These are phyloP conservation scores for Danio tinwini DNA, from an alignment of 2,797 vertebrate genomes.

Conservation along the genomic window DNA sequence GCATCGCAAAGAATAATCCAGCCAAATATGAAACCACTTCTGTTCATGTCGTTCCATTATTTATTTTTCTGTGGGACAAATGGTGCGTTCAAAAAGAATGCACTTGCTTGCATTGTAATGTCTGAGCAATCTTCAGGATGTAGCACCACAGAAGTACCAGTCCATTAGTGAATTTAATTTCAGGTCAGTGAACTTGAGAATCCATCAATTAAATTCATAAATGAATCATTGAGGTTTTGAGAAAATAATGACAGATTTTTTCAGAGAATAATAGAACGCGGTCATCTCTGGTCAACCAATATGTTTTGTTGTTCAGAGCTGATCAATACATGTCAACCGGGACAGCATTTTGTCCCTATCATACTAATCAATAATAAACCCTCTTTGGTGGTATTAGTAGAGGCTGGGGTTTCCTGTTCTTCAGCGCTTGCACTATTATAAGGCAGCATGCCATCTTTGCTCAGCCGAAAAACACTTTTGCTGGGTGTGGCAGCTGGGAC, in stretches of 20 bases:
- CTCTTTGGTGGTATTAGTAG: slow-evolving; percentile 41
- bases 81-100: neutral
- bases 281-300: neutral
- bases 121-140: neutral
- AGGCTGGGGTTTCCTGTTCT: slow-evolving; percentile 28
- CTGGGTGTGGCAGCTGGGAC: slow-evolving; percentile 81
- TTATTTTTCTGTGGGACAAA: slow-evolving; percentile 36
- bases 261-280: neutral
- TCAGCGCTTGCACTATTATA: slow-evolving; percentile 21
- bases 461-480: slow-evolving; percentile 77
- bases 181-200: neutral
- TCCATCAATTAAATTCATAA: neutral
- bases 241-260: neutral
- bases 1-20: slow-evolving; percentile 7
- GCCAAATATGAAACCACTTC: neutral
- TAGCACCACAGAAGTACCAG: neutral
- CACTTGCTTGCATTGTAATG: neutral
- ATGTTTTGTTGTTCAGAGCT: neutral
- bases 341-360: slow-evolving; percentile 23
- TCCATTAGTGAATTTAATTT: neutral
- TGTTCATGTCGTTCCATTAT: slow-evolving; percentile 25
- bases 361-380: slow-evolving; percentile 41
- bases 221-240: neutral
- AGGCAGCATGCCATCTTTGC: slow-evolving; percentile 53
- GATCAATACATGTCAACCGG: slow-evolving; percentile 28